phyloP scores from a whole-genome alignment of 2,797 vertebrate genomes.

The Myiotriccus ornatus region DNA sequence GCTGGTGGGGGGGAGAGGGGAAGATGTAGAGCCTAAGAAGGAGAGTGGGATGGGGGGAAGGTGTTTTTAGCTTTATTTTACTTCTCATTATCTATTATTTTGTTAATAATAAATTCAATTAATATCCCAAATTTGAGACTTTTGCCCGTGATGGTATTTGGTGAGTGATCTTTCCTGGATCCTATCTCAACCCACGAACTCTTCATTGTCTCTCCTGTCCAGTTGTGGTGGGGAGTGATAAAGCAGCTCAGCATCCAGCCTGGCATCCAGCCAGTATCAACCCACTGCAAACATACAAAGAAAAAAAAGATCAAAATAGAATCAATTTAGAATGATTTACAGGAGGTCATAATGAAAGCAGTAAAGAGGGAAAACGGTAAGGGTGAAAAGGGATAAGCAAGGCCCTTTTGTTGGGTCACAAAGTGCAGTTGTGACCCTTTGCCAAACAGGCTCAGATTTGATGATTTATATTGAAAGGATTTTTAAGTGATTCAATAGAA shows the following conservation, averaged over 20 bases:
- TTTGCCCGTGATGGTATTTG: rapidly evolving
- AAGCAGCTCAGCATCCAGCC: background rate
- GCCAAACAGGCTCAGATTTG: background rate
- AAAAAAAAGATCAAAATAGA: background rate
- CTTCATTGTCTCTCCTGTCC: background rate
- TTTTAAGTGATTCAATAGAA: background rate
- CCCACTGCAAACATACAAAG: background rate
- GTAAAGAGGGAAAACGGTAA: background rate
- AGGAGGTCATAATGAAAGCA: background rate
- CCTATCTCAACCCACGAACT: background rate
- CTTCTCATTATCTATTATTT: background rate
- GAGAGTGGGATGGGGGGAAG: background rate
- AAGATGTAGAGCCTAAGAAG: background rate
- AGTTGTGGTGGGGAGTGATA: rapidly evolving
- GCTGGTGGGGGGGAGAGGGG: background rate
- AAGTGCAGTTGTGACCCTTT: background rate
- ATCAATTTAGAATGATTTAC: background rate
- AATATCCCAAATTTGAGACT: background rate
- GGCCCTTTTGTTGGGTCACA: background rate
- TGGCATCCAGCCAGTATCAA: background rate
- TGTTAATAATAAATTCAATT: background rate
- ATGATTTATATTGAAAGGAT: background rate
- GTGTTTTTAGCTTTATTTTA: background rate
- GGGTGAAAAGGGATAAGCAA: background rate
- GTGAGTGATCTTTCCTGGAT: background rate